Base-by-base conservation (phyloP, 2,888 invertebrate genomes). In the Dasypogon diadema region DNA sequence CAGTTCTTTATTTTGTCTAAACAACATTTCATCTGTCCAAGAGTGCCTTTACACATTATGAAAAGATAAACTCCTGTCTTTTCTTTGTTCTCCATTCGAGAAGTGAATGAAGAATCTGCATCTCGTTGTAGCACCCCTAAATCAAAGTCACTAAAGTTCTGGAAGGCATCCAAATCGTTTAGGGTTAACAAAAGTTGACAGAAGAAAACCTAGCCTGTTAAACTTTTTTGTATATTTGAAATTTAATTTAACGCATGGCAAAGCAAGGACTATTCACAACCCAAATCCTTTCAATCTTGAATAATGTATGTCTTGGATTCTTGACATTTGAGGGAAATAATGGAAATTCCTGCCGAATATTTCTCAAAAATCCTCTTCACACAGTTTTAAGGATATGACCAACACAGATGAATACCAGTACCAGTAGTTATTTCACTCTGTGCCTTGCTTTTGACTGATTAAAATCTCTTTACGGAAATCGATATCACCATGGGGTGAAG, bases 201-300 rank as follows among this genome's bases (percentile, higher is more conserved):
- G n/a, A 65, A 16, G 22, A 12, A 65, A 37, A 46, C 48, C 26
- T 46, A 65, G 22, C 48, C 48, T 18, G 65, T 24, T 46, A 16
- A 24, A 24, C n/a, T 46, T 46, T 65, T 46, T 18, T 37, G 42
- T 24, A 48, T 65, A 65, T 65, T 65, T 46, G 48, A 24, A 65
- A 65, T 65, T 65, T 65, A 65, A 65, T 65, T 65, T 65, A 65
- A 65, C 65, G 65, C 65, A 65, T 65, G 65, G 26, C 12, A 24
- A 46, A 46, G 14, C 65, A 65, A 46, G 46, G 65, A 65, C 46
- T 21, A 42, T 65, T 26, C 46, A 26, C 42, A 65, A 24, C 16
- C 21, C 18, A 37, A 42, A 65, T 65, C 22, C 65, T 24, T 46
- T 26, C 65, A 65, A n/a, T 65, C 48, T 65, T 65, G 18, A 51